Evolutionary conservation across 2,888 invertebrate genomes (phyloP).

Genomic region (Megastigmus dorsalis): DNA sequence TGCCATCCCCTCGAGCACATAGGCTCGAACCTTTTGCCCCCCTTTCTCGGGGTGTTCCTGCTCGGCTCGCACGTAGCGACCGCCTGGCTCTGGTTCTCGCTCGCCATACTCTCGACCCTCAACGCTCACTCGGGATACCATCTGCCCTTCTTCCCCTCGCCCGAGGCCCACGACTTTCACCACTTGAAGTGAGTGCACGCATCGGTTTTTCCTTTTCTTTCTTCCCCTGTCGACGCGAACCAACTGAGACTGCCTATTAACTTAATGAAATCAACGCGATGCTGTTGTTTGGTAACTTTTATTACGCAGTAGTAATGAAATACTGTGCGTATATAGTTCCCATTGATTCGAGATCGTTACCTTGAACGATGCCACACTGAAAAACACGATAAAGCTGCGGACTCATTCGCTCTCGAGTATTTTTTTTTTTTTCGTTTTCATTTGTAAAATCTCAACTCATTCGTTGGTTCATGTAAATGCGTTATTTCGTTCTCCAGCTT

Average conservation of each 20-base stretch:
- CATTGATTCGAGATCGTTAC: too few species aligned
- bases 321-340: too few species aligned
- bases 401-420: too few species aligned
- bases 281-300: too few species aligned
- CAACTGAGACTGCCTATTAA: not conserved
- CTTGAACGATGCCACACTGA: too few species aligned
- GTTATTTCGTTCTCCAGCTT: too few species aligned
- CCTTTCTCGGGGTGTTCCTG: slow-evolving; percentile 83
- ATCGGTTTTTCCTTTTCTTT: not conserved
- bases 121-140: slow-evolving; percentile 91
- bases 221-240: not conserved
- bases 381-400: too few species aligned
- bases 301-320: too few species aligned
- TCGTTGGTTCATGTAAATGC: too few species aligned
- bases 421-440: too few species aligned
- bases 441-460: too few species aligned
- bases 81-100: slow-evolving; percentile 85
- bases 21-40: slow-evolving; percentile 85
- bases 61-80: slow-evolving; percentile 87
- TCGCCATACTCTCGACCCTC: slow-evolving; percentile 86
- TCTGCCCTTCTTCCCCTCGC: slow-evolving; percentile 88
- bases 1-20: slow-evolving; percentile 87
- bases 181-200: slow-evolving; percentile 82
- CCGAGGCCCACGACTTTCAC: slow-evolving; percentile 92
- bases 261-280: too few species aligned